phyloP scores from a whole-genome alignment of 2,113 vertebrate genomes.

The Chaenogobius annularis region DNA sequence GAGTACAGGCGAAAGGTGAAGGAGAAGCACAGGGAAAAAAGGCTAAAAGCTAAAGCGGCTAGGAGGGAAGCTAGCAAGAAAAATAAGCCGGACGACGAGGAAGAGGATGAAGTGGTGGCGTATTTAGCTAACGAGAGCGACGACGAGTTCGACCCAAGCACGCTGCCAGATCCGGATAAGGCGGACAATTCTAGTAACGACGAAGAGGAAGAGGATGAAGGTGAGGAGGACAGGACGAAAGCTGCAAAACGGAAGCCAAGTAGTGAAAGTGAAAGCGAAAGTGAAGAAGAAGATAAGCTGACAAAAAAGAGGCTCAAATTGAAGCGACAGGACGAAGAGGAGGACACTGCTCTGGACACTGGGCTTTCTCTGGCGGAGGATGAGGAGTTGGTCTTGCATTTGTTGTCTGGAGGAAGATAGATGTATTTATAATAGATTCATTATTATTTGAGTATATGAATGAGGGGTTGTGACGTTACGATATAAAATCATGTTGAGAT shows the following conservation, averaged over 20 bases:
- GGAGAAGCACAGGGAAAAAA: slow-evolving; percentile 61
- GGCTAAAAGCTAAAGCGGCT: slow-evolving; percentile 59
- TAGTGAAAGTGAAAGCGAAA: slow-evolving; percentile 31
- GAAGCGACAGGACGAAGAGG: not conserved
- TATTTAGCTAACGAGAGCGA: slow-evolving; percentile 57
- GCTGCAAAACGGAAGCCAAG: slow-evolving; percentile 32
- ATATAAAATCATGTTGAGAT: not conserved
- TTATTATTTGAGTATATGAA: not conserved
- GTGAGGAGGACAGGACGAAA: not conserved
- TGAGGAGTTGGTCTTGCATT: slow-evolving; percentile 64
- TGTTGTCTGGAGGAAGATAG: slow-evolving; percentile 47
- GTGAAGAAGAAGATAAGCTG: slow-evolving; percentile 27
- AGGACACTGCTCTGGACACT: slow-evolving; percentile 45
- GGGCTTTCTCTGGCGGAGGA: slow-evolving; percentile 69
- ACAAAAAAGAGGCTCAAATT: slow-evolving; percentile 33
- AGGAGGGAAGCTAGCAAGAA: slow-evolving; percentile 52
- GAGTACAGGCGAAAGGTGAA: slow-evolving; percentile 68
- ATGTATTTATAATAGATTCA: not conserved
- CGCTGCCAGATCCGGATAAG: slow-evolving; percentile 63
- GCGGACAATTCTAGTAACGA: not conserved
- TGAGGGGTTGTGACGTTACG: not conserved
- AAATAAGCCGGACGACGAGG: not conserved
- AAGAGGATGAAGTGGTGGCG: slow-evolving; percentile 54
- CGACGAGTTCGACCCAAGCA: slow-evolving; percentile 62
- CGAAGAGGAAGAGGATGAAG: not conserved